A percentile compares a stretch with the other conserved stretches of the same genome.
These are phyloP conservation scores for Ciconia nigra DNA, from an alignment of 2,797 vertebrate species.

Conservation along the genomic window DNA sequence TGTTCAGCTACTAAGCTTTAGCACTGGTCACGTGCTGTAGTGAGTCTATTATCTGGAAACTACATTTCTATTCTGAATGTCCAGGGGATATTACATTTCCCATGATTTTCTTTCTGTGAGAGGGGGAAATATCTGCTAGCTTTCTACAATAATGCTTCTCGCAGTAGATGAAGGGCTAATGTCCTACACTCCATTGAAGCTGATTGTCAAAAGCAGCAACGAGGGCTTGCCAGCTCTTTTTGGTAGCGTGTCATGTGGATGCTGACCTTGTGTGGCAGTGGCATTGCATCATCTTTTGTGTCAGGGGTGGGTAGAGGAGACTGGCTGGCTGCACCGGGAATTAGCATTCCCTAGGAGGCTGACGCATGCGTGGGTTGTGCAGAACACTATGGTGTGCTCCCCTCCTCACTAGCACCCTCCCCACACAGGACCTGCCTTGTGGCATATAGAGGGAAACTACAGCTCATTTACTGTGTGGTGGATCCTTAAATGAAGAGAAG, in stretches of 20 bases:
- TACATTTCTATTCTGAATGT: neutral
- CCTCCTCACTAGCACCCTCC: neutral
- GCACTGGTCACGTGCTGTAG: neutral
- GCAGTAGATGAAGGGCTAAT: neutral
- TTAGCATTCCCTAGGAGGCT: neutral
- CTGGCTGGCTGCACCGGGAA: neutral
- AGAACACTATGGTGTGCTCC: neutral
- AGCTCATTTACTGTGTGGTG: neutral
- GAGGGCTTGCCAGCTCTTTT: neutral
- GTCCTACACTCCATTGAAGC: neutral
- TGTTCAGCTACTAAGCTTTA: neutral
- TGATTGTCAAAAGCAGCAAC: neutral
- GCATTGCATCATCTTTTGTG: neutral
- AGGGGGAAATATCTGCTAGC: neutral
- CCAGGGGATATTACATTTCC: neutral
- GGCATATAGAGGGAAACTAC: neutral
- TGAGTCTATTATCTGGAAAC: neutral
- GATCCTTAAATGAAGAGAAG: neutral
- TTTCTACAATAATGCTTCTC: neutral
- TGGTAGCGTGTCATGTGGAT: neutral
- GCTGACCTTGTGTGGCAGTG: neutral
- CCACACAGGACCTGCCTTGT: neutral
- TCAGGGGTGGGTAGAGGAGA: neutral
- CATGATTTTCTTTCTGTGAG: neutral
- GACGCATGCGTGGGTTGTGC: accelerated